Percentiles rank a stretch among this genome's conserved stretches.
Evolutionary conservation across 2,113 vertebrate genomes (phyloP).

Genomic region (Empidonax alnorum): DNA sequence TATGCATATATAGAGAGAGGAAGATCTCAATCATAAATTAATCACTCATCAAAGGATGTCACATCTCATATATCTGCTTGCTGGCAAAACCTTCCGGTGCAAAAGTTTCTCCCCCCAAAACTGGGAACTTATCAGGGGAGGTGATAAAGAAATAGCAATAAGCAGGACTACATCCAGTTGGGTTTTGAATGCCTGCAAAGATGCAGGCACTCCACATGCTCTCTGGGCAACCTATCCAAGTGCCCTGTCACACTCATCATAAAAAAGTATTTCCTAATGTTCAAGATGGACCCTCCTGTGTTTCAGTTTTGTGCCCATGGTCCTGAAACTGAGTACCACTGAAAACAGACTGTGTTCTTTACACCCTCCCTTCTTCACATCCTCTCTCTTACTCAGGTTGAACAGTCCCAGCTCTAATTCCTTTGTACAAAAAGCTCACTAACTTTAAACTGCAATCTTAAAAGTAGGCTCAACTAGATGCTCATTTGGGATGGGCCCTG

Average conservation of each 20-base stretch:
- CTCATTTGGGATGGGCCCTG: neutral
- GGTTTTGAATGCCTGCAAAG: neutral
- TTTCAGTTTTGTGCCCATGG: neutral
- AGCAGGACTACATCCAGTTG: rapidly evolving
- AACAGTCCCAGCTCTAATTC: neutral
- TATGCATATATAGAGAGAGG: rapidly evolving
- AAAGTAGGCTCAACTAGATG: neutral
- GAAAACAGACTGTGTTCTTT: neutral
- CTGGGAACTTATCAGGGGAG: neutral
- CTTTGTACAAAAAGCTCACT: neutral
- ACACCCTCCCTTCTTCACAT: neutral
- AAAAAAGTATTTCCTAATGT: neutral
- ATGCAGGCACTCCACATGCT: neutral
- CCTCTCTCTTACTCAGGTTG: neutral
- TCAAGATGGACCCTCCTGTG: neutral
- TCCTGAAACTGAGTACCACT: neutral
- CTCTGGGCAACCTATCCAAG: neutral
- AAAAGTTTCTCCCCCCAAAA: neutral
- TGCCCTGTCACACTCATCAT: neutral
- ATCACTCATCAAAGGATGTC: rapidly evolving
- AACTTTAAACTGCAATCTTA: neutral
- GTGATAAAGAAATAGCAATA: conserved; percentile 10
- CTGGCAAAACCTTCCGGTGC: neutral
- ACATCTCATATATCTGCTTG: neutral
- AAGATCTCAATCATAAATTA: neutral